Evolutionary conservation across 2,113 vertebrate genomes (phyloP), one percentile per base, ranked within the genome.

Genomic region (Dolichallabes microphthalmus): DNA sequence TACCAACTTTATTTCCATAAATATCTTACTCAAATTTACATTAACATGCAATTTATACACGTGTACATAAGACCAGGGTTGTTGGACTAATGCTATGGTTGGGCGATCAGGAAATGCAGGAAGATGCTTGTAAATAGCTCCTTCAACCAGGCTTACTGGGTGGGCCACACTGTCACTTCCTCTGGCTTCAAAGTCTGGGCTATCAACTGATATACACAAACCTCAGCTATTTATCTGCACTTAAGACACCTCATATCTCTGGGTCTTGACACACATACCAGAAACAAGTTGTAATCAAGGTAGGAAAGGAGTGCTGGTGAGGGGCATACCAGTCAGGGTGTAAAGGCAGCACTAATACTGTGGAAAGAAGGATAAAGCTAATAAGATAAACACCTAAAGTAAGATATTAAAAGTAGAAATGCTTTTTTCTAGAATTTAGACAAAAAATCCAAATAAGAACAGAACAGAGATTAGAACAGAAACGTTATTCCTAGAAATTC

Each of bases 141-240:
- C 45, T 17, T 81, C 87, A 83, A 92, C 88, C 90, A 92, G 92
- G 82, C 89, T 88, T 75, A 68, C 89, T 94, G 93, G 93, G 93
- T 93, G 93, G 92, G 92, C 91, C 91, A 88, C 90, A 90, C 88
- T 90, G 86, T 92, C 88, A 89, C 90, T 92, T 90, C 89, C 89
- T 92, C 91, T 91, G 69, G 57, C 15, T 81, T 71, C 71, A 86
- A 66, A 71, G 77, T 84, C 85, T 73, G 61, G 75, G 45, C 81
- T 85, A 82, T 86, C 86, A 83, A 88, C 64, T 84, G 60, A 92
- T 73, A 89, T 87, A 88, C 84, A 88, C 61, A 85, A 85, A 82
- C 89, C 87, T 87, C 87, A 84, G 74, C 74, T 82, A 89, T 89
- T 73, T 86, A 82, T 85, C 87, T 90, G 83, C 84, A 79, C 88